Percentiles rank a stretch among this genome's conserved stretches.
Conservation (phyloP, 2,797 vertebrate genomes). For the Paguma larvata region DNA sequence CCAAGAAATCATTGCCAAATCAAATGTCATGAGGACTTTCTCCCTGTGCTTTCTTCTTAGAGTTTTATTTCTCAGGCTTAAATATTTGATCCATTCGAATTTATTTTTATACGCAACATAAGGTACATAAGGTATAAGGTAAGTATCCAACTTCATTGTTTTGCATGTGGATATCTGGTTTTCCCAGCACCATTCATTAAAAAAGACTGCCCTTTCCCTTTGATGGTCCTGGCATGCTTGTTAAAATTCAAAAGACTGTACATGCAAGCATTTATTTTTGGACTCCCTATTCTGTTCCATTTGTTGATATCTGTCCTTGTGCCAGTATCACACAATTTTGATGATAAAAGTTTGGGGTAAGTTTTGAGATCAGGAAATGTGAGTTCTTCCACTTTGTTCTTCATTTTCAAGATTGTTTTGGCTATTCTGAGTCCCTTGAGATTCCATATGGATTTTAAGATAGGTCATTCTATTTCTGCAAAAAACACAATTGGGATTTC, state of each 20-base stretch:
- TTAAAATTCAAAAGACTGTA: neutral
- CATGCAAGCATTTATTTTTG: neutral
- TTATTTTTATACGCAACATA: neutral
- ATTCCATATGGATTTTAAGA: no score
- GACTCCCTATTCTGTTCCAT: neutral
- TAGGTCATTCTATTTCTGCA: no score
- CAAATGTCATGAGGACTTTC: neutral
- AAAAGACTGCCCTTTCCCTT: neutral
- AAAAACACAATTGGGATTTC: no score
- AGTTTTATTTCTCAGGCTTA: neutral
- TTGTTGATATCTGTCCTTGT: neutral
- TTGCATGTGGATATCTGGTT: neutral
- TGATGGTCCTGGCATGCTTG: neutral
- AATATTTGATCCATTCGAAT: neutral
- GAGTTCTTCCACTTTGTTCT: neutral
- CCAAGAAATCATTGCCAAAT: neutral
- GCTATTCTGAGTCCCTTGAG: no score
- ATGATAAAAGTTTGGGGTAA: neutral
- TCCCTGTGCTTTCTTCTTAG: neutral
- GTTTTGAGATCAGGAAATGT: neutral
- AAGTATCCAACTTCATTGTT: neutral
- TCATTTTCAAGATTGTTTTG: neutral
- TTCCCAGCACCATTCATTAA: neutral
- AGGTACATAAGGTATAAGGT: neutral
- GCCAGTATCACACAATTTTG: neutral